Evolutionary conservation across 2,113 vertebrate species (phyloP).

Genomic region (Festucalex cinctus): DNA sequence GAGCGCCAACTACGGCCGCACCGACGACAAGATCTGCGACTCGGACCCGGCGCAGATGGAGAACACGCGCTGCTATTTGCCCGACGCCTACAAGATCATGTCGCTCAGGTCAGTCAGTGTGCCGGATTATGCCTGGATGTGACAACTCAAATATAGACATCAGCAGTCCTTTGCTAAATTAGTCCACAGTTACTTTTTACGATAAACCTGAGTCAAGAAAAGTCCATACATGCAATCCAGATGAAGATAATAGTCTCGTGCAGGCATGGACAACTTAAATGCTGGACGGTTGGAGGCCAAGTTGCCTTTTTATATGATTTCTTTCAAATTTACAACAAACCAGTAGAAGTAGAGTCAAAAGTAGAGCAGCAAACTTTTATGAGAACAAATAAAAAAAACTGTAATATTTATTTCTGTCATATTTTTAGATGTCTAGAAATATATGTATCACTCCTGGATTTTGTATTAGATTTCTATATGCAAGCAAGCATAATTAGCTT

Average conservation of each 20-base stretch:
- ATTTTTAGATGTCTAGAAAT: no score
- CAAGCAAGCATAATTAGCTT: no score
- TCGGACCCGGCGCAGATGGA: constrained; percentile 99
- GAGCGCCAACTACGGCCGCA: constrained; percentile 98
- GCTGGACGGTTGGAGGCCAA: not conserved
- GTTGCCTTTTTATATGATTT: not conserved
- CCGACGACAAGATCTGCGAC: constrained; percentile 98
- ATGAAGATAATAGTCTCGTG: not conserved
- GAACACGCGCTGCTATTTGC: constrained; percentile 97
- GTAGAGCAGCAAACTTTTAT: not conserved
- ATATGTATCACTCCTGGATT: no score
- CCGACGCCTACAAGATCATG: constrained; percentile 99
- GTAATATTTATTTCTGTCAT: no score
- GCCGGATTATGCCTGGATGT: not conserved
- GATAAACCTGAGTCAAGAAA: not conserved
- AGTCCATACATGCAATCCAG: not conserved
- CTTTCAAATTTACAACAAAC: not conserved
- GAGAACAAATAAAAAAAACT: not conserved
- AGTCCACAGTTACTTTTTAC: not conserved
- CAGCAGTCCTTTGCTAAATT: not conserved
- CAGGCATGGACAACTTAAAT: no score
- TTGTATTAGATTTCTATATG: no score
- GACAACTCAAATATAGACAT: not conserved
- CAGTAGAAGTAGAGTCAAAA: not conserved
- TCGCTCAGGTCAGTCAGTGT: constrained; percentile 82